A percentile compares a stretch with the other conserved stretches of the same genome.
Conservation (phyloP, 2,797 vertebrate genomes). For the Botia almorhae region DNA sequence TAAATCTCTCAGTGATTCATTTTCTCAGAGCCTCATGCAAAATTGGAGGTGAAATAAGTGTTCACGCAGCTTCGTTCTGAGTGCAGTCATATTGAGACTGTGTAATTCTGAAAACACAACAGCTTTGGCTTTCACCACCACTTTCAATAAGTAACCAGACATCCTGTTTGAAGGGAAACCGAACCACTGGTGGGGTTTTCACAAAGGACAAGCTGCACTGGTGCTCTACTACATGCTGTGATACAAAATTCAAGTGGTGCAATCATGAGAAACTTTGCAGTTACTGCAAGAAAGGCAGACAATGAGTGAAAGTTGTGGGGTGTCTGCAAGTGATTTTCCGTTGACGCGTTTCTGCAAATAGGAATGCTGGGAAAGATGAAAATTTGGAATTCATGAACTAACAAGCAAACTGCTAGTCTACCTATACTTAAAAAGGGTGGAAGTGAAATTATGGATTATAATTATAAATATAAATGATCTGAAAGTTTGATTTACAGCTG, state of each 20-base stretch:
- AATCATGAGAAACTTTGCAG: conserved; percentile 52
- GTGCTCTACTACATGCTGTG: conserved; percentile 58
- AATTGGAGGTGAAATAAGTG: conserved; percentile 54
- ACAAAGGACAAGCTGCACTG: conserved; percentile 65
- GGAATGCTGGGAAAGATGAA: neutral
- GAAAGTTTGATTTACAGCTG: too few relatives aligned
- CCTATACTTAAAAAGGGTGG: conserved; percentile 7
- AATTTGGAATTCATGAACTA: neutral
- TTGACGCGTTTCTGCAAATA: neutral
- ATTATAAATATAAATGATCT: too few relatives aligned
- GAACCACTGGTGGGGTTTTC: conserved; percentile 74
- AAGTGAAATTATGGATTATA: neutral
- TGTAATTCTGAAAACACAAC: conserved; percentile 72
- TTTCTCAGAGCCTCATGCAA: conserved; percentile 52
- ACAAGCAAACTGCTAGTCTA: neutral
- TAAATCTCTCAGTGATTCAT: conserved; percentile 54
- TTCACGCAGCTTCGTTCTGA: conserved; percentile 63
- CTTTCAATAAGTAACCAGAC: conserved; percentile 78
- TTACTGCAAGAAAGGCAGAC: conserved; percentile 34
- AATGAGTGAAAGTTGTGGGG: neutral
- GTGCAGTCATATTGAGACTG: conserved; percentile 69
- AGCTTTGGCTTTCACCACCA: conserved; percentile 73
- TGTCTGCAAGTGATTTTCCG: conserved; percentile 13
- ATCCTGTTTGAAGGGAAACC: conserved; percentile 79
- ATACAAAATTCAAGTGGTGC: conserved; percentile 60